These are phyloP conservation scores for Proterorhinus semilunaris DNA, from an alignment of 2,113 vertebrate genomes.

Conservation along the genomic window DNA sequence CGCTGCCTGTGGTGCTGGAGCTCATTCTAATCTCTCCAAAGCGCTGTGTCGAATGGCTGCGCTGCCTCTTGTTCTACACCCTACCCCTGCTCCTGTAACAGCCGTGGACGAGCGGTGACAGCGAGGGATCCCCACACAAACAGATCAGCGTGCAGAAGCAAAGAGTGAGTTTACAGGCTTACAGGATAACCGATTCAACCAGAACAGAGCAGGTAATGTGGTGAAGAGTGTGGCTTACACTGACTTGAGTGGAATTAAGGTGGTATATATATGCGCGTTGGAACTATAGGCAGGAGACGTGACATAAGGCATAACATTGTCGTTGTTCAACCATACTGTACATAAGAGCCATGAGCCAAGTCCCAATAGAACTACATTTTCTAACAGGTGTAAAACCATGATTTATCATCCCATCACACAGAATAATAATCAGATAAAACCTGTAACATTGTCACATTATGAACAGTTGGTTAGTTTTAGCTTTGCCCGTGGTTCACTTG, in stretches of 20 bases:
- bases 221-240: background rate
- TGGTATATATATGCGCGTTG: too few relatives aligned
- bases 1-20: slow-evolving; percentile 60
- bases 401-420: too few relatives aligned
- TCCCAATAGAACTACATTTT: too few relatives aligned
- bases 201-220: background rate
- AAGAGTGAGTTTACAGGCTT: slow-evolving; percentile 8
- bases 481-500: too few relatives aligned
- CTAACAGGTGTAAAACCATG: too few relatives aligned
- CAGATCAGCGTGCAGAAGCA: slow-evolving; percentile 1
- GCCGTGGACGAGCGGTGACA: slow-evolving; percentile 46
- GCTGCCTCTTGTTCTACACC: slow-evolving; percentile 52
- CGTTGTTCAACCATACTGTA: too few relatives aligned
- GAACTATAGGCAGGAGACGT: too few relatives aligned
- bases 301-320: too few relatives aligned
- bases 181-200: background rate
- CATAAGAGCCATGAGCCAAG: too few relatives aligned
- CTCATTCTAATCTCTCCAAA: slow-evolving; percentile 69
- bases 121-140: slow-evolving; percentile 38
- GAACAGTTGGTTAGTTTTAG: too few relatives aligned
- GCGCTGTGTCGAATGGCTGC: slow-evolving; percentile 75
- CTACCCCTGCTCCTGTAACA: slow-evolving; percentile 56
- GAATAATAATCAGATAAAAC: too few relatives aligned
- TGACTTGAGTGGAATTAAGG: background rate
- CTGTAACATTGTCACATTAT: too few relatives aligned